These are phyloP conservation scores for Catajapyx aquilonaris DNA, from an alignment of 1,140 invertebrate species.

Conservation along the genomic window DNA sequence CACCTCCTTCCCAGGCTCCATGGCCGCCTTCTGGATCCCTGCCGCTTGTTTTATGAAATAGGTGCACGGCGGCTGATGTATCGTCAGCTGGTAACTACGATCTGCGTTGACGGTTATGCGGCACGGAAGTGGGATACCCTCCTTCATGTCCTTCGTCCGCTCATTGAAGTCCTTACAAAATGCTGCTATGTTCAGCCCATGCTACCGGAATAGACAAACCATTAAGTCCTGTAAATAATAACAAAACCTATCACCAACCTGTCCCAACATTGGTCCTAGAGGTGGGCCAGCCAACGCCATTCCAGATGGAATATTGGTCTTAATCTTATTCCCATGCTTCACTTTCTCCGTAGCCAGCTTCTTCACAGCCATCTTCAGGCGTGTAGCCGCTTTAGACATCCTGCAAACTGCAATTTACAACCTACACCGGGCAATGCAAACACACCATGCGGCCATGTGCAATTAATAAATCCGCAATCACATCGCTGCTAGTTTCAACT, in stretches of 20 bases:
- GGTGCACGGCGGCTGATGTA: slow-evolving; percentile 61
- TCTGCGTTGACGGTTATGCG: slow-evolving; percentile 66
- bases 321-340: slow-evolving; percentile 44
- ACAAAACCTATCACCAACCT: slow-evolving; percentile 31
- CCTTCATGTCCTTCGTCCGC: slow-evolving; percentile 74
- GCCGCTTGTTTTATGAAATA: slow-evolving; percentile 91
- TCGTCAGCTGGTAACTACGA: slow-evolving; percentile 58
- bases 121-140: slow-evolving; percentile 74
- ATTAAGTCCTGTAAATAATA: background rate
- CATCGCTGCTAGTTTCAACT: too few relatives aligned
- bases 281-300: slow-evolving; percentile 70
- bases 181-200: slow-evolving; percentile 82
- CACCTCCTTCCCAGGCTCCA: slow-evolving; percentile 55
- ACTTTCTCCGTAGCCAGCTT: slow-evolving; percentile 38
- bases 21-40: slow-evolving; percentile 62
- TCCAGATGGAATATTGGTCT: slow-evolving; percentile 62
- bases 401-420: too few relatives aligned
- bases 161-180: slow-evolving; percentile 99
- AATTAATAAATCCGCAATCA: too few relatives aligned
- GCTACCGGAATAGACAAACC: too few relatives aligned
- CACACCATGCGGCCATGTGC: too few relatives aligned
- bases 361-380: slow-evolving; percentile 3
- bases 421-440: too few relatives aligned
- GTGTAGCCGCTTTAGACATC: too few relatives aligned
- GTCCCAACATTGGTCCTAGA: slow-evolving; percentile 74